phyloP scores from a whole-genome alignment of 2,797 vertebrate genomes.

The Sebastes iracundus region DNA sequence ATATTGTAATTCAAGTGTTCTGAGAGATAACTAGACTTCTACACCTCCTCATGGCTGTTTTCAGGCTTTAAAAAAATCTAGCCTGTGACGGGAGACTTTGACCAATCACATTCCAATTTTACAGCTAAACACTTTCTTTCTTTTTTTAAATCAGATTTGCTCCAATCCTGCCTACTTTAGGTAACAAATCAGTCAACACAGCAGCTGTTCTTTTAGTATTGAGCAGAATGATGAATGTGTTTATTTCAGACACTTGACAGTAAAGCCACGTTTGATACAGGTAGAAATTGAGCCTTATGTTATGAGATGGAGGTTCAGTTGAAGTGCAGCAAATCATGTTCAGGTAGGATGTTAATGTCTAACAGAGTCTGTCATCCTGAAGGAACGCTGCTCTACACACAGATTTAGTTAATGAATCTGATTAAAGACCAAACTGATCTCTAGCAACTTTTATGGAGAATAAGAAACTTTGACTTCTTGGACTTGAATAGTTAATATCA shows the following conservation, averaged over 20 bases:
- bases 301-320: neutral
- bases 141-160: too few relatives aligned
- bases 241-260: slow-evolving; percentile 47
- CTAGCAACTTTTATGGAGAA: neutral
- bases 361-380: neutral
- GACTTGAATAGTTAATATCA: neutral
- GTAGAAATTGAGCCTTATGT: neutral
- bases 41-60: too few relatives aligned
- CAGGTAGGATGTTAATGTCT: neutral
- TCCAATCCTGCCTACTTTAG: too few relatives aligned
- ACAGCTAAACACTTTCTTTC: too few relatives aligned
- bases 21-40: too few relatives aligned
- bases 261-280: slow-evolving; percentile 13
- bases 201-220: neutral
- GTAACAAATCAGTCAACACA: neutral
- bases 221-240: neutral
- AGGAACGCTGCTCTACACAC: neutral
- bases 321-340: neutral
- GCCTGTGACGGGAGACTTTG: too few relatives aligned
- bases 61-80: too few relatives aligned
- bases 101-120: too few relatives aligned
- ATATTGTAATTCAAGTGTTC: too few relatives aligned
- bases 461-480: neutral
- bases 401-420: neutral
- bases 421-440: neutral